Conservation (phyloP, 2,888 invertebrate genomes). For the Myathropa florea region DNA sequence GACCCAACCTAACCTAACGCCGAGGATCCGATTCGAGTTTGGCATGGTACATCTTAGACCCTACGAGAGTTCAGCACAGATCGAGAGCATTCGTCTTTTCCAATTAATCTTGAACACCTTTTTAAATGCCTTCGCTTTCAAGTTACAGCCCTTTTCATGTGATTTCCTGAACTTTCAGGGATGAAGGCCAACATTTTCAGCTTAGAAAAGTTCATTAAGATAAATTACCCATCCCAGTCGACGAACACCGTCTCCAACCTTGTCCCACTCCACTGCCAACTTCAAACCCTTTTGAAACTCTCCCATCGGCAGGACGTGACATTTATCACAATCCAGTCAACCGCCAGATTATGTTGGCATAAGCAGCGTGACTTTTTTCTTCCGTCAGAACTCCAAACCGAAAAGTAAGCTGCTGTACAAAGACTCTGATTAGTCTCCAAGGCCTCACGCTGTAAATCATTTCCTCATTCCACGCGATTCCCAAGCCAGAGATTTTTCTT, state of each 20-base stretch:
- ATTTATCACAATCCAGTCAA: not conserved
- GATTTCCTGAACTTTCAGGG: too few species aligned
- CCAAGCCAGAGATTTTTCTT: not conserved
- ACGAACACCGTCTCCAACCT: not conserved
- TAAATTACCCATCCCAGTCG: too few species aligned
- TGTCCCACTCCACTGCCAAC: not conserved
- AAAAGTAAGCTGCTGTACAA: not conserved
- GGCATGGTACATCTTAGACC: too few species aligned
- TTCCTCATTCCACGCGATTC: not conserved
- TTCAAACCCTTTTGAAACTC: not conserved
- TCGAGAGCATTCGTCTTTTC: too few species aligned
- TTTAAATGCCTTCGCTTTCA: too few species aligned
- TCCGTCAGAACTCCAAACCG: too few species aligned
- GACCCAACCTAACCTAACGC: too few species aligned
- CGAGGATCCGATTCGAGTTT: too few species aligned
- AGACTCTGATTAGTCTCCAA: not conserved
- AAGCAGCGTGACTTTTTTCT: not conserved
- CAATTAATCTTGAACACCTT: too few species aligned
- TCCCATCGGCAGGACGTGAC: not conserved
- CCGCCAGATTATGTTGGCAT: not conserved
- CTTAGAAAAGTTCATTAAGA: not conserved
- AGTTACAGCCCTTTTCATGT: too few species aligned
- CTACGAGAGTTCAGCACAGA: too few species aligned
- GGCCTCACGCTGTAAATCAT: not conserved
- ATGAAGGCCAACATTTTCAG: not conserved